A percentile compares a stretch with the other conserved stretches of the same genome.
These are phyloP conservation scores for Scaptomyza tumidula DNA, from an alignment of 2,888 invertebrate species.

Conservation along the genomic window DNA sequence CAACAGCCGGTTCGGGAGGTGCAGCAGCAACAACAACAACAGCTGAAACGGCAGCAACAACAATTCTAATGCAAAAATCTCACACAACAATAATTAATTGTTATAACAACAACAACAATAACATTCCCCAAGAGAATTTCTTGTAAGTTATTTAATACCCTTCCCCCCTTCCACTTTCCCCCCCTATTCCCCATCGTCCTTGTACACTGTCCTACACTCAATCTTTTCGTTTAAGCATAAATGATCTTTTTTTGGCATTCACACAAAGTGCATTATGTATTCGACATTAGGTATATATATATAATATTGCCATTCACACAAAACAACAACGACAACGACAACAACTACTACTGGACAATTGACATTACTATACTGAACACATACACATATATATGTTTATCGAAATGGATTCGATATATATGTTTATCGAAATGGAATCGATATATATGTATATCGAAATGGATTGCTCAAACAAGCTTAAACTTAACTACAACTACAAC, in stretches of 20 bases:
- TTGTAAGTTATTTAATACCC: slow-evolving; percentile 11
- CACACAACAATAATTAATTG: slow-evolving; percentile 21
- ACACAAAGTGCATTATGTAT: slow-evolving; percentile 1
- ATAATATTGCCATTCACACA: background rate
- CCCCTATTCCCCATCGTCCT: background rate
- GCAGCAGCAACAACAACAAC: slow-evolving; percentile 1
- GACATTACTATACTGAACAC: slow-evolving; percentile 5
- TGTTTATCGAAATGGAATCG: too few species aligned
- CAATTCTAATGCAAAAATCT: slow-evolving; percentile 34
- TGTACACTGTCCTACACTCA: background rate
- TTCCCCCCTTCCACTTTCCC: too few species aligned
- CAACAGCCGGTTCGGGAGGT: background rate
- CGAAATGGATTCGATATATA: background rate
- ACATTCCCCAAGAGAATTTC: slow-evolving; percentile 28
- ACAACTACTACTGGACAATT: background rate
- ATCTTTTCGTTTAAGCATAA: background rate
- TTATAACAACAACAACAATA: slow-evolving; percentile 9
- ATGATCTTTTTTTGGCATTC: slow-evolving; percentile 9
- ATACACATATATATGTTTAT: background rate
- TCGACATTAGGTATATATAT: too few species aligned
- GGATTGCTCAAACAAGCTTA: background rate
- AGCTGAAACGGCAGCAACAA: background rate
- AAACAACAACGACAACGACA: background rate
- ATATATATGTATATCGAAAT: background rate
- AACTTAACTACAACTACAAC: background rate